A percentile compares a stretch with the other conserved stretches of the same genome.
These are phyloP conservation scores for Meloe dianella DNA, from an alignment of 2,888 invertebrate genomes.

Conservation along the genomic window DNA sequence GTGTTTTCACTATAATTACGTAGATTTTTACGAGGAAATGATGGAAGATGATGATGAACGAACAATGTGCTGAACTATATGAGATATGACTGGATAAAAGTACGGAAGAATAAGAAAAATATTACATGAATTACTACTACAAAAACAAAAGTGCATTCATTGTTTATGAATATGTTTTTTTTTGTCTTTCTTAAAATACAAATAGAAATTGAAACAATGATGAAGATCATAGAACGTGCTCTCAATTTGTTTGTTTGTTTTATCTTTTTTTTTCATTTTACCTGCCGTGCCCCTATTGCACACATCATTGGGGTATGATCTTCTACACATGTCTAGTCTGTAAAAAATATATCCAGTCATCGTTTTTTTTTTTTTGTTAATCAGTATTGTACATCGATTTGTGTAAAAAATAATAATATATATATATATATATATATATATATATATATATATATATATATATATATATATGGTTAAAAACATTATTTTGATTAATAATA, in stretches of 20 bases:
- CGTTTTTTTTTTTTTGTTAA: constrained; percentile 34
- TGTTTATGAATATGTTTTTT: not conserved
- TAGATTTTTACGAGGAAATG: not conserved
- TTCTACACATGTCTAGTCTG: constrained; percentile 99
- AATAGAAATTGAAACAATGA: constrained; percentile 15
- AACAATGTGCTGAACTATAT: constrained; percentile 2
- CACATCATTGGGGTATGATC: constrained; percentile 91
- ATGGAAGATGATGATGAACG: not conserved
- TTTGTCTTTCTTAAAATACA: not conserved
- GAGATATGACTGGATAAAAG: not conserved
- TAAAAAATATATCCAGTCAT: constrained; percentile 62
- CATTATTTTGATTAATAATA: constrained; percentile 4
- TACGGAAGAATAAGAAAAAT: not conserved
- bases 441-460: no score
- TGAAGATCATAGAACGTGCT: constrained; percentile 22
- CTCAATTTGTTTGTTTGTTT: constrained; percentile 22
- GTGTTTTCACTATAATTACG: not conserved
- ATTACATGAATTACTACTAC: not conserved
- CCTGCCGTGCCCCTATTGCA: constrained; percentile 99
- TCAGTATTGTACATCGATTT: no score
- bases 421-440: no score
- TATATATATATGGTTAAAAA: constrained; percentile 14
- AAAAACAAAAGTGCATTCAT: constrained; percentile 1
- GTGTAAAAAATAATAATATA: no score
- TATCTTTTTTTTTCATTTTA: constrained; percentile 68